Evolutionary conservation across 1,140 invertebrate genomes (phyloP).

Genomic region (Pectinophora gossypiella): DNA sequence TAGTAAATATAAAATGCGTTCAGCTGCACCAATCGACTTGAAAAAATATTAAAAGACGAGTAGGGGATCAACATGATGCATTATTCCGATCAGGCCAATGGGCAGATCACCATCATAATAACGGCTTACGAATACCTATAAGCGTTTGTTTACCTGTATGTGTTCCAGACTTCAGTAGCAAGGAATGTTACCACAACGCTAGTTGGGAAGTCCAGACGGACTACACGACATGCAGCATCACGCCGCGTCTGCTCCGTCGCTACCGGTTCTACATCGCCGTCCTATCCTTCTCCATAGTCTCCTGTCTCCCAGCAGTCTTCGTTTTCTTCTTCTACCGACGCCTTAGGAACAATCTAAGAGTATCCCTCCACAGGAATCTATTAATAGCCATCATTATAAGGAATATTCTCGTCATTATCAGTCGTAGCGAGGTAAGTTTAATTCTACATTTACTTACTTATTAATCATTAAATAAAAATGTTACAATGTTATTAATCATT

Average conservation of each 20-base stretch:
- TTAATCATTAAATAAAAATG: too few relatives aligned
- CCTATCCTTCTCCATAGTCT: slow-evolving; percentile 58
- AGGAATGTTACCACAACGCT: slow-evolving; percentile 64
- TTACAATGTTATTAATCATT: too few relatives aligned
- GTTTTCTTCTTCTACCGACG: slow-evolving; percentile 73
- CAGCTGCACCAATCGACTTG: too few relatives aligned
- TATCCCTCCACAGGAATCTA: slow-evolving; percentile 76
- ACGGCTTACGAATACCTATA: too few relatives aligned
- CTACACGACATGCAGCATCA: slow-evolving; percentile 73
- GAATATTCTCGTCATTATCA: slow-evolving; percentile 74
- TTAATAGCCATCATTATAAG: slow-evolving; percentile 74
- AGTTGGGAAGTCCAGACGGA: slow-evolving; percentile 74
- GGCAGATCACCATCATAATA: too few relatives aligned
- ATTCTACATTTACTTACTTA: too few relatives aligned
- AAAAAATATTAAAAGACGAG: too few relatives aligned
- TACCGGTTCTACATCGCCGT: slow-evolving; percentile 69
- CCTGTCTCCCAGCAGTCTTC: slow-evolving; percentile 74
- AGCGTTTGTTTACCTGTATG: background rate
- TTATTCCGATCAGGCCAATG: too few relatives aligned
- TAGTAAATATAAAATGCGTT: too few relatives aligned
- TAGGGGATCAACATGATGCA: too few relatives aligned
- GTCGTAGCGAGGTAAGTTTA: slow-evolving; percentile 67
- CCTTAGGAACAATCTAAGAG: slow-evolving; percentile 63
- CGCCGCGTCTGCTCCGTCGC: slow-evolving; percentile 62
- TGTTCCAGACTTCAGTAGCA: slow-evolving; percentile 66